phyloP scores from a whole-genome alignment of 2,797 vertebrate species.

The Hipposideros larvatus region DNA sequence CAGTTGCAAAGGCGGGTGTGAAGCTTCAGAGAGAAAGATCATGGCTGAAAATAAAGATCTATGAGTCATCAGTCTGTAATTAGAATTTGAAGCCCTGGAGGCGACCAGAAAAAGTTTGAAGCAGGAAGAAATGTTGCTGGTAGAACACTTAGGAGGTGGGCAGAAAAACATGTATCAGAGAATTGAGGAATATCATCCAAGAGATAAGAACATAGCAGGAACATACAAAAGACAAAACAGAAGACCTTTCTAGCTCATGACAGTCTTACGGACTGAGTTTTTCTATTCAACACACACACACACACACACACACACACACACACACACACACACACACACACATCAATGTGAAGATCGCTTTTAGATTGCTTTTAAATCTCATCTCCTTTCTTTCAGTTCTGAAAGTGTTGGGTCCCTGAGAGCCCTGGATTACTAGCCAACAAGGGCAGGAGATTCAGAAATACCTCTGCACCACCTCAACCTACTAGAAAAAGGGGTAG shows the following conservation, averaged over 20 bases:
- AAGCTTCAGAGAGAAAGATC: background rate
- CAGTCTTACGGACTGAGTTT: background rate
- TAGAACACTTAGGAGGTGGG: background rate
- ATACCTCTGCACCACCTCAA: background rate
- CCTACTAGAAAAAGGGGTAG: background rate
- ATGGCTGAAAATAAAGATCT: conserved; percentile 10
- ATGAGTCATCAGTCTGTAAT: background rate
- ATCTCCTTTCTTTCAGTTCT: background rate
- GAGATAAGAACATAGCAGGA: background rate
- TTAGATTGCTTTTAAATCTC: background rate
- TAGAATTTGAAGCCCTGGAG: background rate
- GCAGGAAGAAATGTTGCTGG: background rate
- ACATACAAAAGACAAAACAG: background rate
- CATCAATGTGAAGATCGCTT: background rate
- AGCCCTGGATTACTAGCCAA: background rate
- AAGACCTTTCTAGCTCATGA: background rate
- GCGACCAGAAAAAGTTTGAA: background rate
- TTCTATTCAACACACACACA: background rate
- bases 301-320: background rate
- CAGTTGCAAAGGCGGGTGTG: background rate
- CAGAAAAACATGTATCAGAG: background rate
- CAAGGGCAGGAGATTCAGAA: background rate
- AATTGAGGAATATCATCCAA: background rate
- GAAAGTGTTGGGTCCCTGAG: background rate
- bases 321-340: background rate